phyloP scores from a whole-genome alignment of 2,113 vertebrate species.

The Megaceryle maxima region DNA sequence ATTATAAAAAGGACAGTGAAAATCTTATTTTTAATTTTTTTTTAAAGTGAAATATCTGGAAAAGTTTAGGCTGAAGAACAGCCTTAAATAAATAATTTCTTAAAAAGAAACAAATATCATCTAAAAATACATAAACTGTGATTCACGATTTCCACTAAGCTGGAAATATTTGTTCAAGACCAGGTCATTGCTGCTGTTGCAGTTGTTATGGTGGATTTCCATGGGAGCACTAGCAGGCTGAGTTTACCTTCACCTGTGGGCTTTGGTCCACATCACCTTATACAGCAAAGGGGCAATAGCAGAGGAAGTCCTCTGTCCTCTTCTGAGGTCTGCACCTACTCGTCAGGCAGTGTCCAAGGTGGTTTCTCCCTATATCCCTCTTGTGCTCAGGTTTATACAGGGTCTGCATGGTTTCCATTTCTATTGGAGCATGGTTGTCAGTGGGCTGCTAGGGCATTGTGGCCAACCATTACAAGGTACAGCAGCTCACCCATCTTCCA shows the following conservation, averaged over 20 bases:
- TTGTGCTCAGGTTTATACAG: not conserved
- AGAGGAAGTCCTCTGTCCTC: not conserved
- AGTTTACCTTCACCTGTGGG: fast-evolving
- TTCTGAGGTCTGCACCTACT: not conserved
- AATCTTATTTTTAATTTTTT: not conserved
- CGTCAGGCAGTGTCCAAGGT: too few species aligned
- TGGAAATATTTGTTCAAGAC: not conserved
- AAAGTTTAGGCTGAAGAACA: not conserved
- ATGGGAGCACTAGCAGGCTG: not conserved
- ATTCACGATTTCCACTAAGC: not conserved
- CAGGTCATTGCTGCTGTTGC: not conserved
- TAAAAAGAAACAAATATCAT: not conserved
- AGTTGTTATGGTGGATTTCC: not conserved
- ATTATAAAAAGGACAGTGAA: fast-evolving
- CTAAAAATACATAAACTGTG: not conserved
- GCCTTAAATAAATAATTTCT: not conserved
- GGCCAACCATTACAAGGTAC: fast-evolving
- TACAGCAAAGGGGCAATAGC: not conserved
- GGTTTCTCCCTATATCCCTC: not conserved
- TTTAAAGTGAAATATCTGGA: not conserved
- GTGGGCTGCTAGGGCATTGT: not conserved
- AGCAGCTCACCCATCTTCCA: not conserved
- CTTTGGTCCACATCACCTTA: fast-evolving
- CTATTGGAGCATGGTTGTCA: not conserved
- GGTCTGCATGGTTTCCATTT: fast-evolving